Evolutionary conservation across 2,113 vertebrate genomes (phyloP), one percentile per base, ranked within the genome.

Genomic region (Mustela nigripes): DNA sequence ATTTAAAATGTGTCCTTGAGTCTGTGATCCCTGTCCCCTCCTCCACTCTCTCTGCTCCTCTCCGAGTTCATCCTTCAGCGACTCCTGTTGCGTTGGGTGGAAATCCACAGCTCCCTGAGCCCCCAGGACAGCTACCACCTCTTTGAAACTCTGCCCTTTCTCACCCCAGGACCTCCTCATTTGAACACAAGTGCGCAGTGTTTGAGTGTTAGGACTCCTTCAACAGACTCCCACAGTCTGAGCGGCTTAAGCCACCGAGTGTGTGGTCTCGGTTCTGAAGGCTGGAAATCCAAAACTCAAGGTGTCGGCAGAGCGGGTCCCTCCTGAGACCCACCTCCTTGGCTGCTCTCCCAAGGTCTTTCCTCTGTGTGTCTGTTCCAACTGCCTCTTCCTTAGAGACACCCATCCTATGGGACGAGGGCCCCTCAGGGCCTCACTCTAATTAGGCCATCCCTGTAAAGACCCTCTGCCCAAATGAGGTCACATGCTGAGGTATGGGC

Each of bases 131-230:
- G 45, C 76, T 79, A 69, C 69, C 45, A 18, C n/a, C 7, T 74
- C 85, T 28, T 82, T 28, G 3, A 50, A 69, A 7, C 1, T 0
- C 24, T 56, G 12, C 31, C 39, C 21, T 85, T 85, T 31, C 16
- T 53, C 16, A 7, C 8, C 15, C 48, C 83, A 58, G 62, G 18
- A 36, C 36, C 53, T 92, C 53, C 79, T 56, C 28, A 0, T 3
- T 18, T 4, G 58, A n/a, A 4, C 9, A 39, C 4, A 36, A 36
- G 10, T 21, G 36, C 4, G 22, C 7, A 3, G 53, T 19, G 0
- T 33, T 33, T 1, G 1, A 0, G 2, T 11, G 10, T 4, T 15
- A 12, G 36, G 24, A 33, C n/a, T 53, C 9, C 62, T 19, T 12
- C 33, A 48, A 1, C 63, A 33, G 36, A 62, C 45, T 7, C 14